A percentile compares a stretch with the other conserved stretches of the same genome.
phyloP scores from a whole-genome alignment of 2,797 vertebrate species.

The Cuculus canorus region DNA sequence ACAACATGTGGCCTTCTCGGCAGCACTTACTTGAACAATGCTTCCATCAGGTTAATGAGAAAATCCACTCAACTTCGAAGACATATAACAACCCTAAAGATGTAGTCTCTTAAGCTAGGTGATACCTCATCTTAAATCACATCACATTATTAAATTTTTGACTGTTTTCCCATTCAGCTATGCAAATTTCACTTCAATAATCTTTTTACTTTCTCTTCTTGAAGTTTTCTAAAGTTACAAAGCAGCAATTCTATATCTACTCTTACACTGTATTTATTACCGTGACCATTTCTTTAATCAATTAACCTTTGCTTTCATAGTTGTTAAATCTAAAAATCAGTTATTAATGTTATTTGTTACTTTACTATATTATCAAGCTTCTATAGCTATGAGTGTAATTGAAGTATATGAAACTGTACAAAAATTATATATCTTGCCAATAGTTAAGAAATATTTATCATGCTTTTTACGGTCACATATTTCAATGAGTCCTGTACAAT shows the following conservation, averaged over 20 bases:
- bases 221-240: not conserved
- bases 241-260: not conserved
- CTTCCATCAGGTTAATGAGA: not conserved
- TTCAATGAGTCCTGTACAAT: not conserved
- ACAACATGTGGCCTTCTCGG: not conserved
- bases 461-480: not conserved
- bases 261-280: not conserved
- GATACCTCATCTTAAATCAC: not conserved
- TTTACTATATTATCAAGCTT: not conserved
- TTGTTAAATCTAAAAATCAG: not conserved
- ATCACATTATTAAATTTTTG: not conserved
- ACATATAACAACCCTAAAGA: accelerated
- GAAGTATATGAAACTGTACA: not conserved
- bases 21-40: not conserved
- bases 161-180: not conserved
- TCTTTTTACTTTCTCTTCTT: not conserved
- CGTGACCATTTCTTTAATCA: not conserved
- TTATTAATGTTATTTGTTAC: not conserved
- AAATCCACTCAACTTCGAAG: not conserved
- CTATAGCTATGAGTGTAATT: not conserved
- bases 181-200: not conserved
- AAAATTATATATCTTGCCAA: not conserved
- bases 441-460: not conserved
- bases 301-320: not conserved
- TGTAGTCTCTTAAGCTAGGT: not conserved